A percentile compares a stretch with the other conserved stretches of the same genome.
Conservation (phyloP, 1,140 invertebrate species). For the Drosophila repleta region DNA sequence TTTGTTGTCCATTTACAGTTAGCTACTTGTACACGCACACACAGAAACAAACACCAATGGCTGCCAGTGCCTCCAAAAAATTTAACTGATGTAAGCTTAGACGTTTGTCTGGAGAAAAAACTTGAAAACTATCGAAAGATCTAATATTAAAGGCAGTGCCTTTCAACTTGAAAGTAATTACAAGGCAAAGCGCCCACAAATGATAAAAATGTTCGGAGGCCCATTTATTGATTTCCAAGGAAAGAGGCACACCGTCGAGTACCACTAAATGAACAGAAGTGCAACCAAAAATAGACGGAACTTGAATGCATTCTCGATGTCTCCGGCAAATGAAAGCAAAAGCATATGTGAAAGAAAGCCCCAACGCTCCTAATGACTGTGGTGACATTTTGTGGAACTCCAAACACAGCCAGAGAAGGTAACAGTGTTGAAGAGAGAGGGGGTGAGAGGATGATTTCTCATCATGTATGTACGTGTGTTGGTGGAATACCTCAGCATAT, state of each 20-base stretch:
- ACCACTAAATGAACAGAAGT: constrained; percentile 36
- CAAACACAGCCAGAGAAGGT: constrained; percentile 25
- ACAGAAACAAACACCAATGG: constrained; percentile 1
- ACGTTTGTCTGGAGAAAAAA: constrained; percentile 56
- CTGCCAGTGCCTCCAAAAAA: constrained; percentile 33
- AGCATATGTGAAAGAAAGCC: constrained; percentile 61
- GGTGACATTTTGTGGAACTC: constrained; percentile 77
- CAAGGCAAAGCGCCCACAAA: constrained; percentile 77
- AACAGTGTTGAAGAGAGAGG: background rate
- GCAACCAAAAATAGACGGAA: constrained; percentile 44
- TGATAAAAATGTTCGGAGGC: constrained; percentile 55
- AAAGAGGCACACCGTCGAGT: constrained; percentile 58
- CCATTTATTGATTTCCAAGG: constrained; percentile 77
- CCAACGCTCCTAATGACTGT: constrained; percentile 72
- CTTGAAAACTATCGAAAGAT: constrained; percentile 47
- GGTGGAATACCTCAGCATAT: constrained; percentile 66
- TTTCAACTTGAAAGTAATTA: constrained; percentile 78
- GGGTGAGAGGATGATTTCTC: too few species aligned
- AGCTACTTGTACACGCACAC: constrained; percentile 35
- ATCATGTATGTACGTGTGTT: constrained; percentile 9
- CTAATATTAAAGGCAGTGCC: constrained; percentile 18
- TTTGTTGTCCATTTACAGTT: constrained; percentile 73
- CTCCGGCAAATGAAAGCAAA: constrained; percentile 40
- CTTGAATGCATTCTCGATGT: constrained; percentile 48
- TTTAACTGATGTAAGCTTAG: constrained; percentile 60